These are phyloP conservation scores for Epinephelus awoara DNA, from an alignment of 2,797 vertebrate species.

Conservation along the genomic window DNA sequence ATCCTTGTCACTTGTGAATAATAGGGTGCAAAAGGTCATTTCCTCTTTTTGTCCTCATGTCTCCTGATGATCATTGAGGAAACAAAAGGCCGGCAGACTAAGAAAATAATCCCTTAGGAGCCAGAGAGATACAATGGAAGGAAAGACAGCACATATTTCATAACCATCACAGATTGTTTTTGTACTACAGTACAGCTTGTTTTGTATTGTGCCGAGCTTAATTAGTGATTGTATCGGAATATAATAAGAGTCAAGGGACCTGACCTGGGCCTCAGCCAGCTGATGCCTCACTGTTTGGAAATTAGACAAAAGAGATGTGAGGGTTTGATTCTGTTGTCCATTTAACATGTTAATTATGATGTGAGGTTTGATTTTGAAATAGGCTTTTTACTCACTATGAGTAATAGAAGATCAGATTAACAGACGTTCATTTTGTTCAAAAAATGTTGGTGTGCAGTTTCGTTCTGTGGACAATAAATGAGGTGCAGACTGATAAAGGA, in stretches of 20 bases:
- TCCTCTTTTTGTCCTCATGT: constrained; percentile 40
- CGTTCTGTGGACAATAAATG: no score
- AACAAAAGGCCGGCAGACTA: constrained; percentile 55
- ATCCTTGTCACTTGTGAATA: constrained; percentile 36
- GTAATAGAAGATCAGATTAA: neutral
- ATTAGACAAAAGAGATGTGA: constrained; percentile 13
- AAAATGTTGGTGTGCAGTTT: no score
- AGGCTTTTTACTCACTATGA: neutral
- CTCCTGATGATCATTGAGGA: constrained; percentile 46
- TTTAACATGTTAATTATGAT: neutral
- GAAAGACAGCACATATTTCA: constrained; percentile 24
- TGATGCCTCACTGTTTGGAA: constrained; percentile 19
- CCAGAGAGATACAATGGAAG: constrained; percentile 26
- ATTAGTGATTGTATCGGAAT: constrained; percentile 63
- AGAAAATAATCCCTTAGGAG: constrained; percentile 43
- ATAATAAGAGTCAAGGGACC: constrained; percentile 41
- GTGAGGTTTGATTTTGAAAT: neutral
- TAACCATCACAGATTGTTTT: constrained; percentile 31
- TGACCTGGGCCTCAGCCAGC: constrained; percentile 17
- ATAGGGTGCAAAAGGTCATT: constrained; percentile 47
- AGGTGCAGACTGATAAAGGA: no score
- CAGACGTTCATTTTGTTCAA: no score
- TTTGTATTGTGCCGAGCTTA: constrained; percentile 45
- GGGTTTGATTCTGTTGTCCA: constrained; percentile 26
- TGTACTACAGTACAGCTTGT: constrained; percentile 28